These are phyloP conservation scores for Myanophis thanlyinensis DNA, from an alignment of 2,113 vertebrate species.

Conservation along the genomic window DNA sequence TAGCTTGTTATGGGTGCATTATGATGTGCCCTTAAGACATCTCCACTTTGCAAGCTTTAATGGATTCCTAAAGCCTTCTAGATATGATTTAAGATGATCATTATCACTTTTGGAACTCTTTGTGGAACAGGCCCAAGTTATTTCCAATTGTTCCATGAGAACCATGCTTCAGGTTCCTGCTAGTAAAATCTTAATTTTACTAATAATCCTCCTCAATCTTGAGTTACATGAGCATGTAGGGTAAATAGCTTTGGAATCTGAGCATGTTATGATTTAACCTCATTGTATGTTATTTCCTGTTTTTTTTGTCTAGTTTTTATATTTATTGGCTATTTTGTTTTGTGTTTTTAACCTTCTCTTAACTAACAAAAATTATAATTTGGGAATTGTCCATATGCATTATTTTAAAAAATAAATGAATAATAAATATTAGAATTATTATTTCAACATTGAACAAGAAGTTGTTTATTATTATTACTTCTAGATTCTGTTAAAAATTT, in stretches of 20 bases:
- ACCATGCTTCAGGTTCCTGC: background rate
- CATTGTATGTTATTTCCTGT: background rate
- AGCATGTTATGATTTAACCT: background rate
- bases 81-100: background rate
- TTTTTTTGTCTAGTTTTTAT: background rate
- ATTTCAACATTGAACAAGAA: background rate
- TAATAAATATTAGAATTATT: background rate
- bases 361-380: background rate
- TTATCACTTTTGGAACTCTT: background rate
- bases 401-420: background rate
- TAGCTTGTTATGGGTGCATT: background rate
- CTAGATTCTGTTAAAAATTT: background rate
- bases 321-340: background rate
- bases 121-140: background rate
- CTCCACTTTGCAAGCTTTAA: background rate
- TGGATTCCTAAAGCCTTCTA: background rate
- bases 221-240: background rate
- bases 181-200: background rate
- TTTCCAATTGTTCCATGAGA: background rate
- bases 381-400: background rate
- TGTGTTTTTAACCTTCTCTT: background rate
- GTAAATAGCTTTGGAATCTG: background rate
- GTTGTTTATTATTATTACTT: background rate
- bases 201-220: background rate
- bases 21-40: background rate